Conservation (phyloP, 2,797 vertebrate genomes). For the Poecilia gillii region DNA sequence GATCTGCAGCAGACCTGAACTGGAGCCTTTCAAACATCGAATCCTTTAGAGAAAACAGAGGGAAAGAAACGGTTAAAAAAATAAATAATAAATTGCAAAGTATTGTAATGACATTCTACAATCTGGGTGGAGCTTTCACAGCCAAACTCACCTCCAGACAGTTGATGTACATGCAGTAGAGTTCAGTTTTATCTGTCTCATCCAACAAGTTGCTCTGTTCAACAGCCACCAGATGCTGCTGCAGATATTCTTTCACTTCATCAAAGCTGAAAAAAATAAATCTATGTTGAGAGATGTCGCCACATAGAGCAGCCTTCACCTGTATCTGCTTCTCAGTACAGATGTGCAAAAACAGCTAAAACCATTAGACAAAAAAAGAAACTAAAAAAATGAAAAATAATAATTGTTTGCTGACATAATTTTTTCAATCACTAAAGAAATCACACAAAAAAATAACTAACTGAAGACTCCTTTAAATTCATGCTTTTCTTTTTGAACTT, state of each 20-base stretch:
- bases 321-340: neutral
- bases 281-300: neutral
- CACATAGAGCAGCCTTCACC: neutral
- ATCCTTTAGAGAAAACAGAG: slow-evolving; percentile 78
- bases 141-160: slow-evolving; percentile 87
- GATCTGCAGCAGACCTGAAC: slow-evolving; percentile 62
- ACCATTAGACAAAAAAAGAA: neutral
- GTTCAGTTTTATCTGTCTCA: slow-evolving; percentile 86
- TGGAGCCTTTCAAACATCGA: slow-evolving; percentile 88
- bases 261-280: slow-evolving; percentile 82
- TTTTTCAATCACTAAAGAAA: neutral
- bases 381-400: neutral
- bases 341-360: neutral
- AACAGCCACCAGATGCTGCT: slow-evolving; percentile 85
- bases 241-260: slow-evolving; percentile 86
- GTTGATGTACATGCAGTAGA: slow-evolving; percentile 91
- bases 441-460: neutral
- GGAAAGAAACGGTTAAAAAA: neutral
- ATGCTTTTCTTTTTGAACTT: neutral
- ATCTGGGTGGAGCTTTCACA: neutral
- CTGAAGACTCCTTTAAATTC: neutral
- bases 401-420: too few relatives aligned
- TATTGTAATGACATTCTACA: neutral
- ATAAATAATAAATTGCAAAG: neutral
- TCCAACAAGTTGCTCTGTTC: slow-evolving; percentile 82